phyloP scores from a whole-genome alignment of 2,888 invertebrate genomes.

The Aphidoletes aphidimyza region DNA sequence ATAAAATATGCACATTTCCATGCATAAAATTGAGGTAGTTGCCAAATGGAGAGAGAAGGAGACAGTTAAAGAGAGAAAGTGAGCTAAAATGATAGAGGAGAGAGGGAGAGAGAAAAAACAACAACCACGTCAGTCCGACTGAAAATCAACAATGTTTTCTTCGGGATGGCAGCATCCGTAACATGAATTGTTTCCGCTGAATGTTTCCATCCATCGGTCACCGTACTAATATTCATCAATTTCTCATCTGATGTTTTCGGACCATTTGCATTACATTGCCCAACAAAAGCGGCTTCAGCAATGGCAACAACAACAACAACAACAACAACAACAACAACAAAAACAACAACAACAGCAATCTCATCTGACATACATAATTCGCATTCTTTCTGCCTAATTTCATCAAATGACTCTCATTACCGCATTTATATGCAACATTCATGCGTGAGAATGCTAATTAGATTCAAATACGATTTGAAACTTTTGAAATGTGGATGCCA shows the following conservation, averaged over 20 bases:
- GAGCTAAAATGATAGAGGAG: no score
- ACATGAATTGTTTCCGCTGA: neutral
- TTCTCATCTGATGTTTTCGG: slow-evolving; percentile 21
- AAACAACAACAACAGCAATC: neutral
- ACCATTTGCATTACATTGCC: neutral
- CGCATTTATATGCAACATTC: slow-evolving; percentile 3
- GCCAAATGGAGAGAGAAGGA: neutral
- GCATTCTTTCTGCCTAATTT: slow-evolving; percentile 4
- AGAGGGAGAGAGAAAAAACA: neutral
- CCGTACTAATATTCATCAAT: neutral
- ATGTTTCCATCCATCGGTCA: no score
- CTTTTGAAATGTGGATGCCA: neutral
- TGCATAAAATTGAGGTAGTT: neutral
- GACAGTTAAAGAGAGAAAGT: no score
- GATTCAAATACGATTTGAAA: neutral
- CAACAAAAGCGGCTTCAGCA: neutral
- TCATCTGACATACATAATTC: neutral
- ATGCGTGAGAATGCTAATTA: slow-evolving; percentile 10
- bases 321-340: neutral
- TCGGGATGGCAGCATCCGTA: neutral
- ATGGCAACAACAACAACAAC: no score
- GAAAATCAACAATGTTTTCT: neutral
- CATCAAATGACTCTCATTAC: slow-evolving; percentile 23
- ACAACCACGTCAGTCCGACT: neutral
- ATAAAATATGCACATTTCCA: slow-evolving; percentile 5